Evolutionary conservation across 1,140 invertebrate genomes (phyloP).

Genomic region (Chionoecetes opilio): DNA sequence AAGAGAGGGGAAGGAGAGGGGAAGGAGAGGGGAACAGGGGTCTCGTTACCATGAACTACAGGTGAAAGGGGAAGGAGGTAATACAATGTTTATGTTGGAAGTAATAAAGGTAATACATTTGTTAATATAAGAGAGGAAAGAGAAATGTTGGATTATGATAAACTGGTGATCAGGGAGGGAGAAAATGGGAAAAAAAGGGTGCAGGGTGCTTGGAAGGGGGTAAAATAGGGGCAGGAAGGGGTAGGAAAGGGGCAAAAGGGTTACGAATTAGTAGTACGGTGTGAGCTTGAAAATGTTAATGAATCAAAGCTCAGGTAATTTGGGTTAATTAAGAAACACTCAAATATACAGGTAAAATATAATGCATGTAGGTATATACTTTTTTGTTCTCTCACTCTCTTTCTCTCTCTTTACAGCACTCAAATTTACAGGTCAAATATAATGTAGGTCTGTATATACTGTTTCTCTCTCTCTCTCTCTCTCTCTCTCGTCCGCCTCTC

Average conservation of each 20-base stretch:
- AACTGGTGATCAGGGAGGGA: not conserved
- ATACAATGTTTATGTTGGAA: too few species aligned
- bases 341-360: not conserved
- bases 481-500: too few species aligned
- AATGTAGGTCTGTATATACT: too few species aligned
- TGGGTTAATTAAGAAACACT: not conserved
- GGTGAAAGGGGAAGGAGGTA: not conserved
- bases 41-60: not conserved
- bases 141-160: not conserved
- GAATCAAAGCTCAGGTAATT: not conserved
- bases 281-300: not conserved
- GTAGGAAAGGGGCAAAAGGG: not conserved
- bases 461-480: too few species aligned
- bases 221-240: not conserved
- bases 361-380: too few species aligned
- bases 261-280: too few species aligned
- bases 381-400: not conserved
- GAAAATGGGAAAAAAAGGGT: not conserved
- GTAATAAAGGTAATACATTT: not conserved
- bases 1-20: not conserved
- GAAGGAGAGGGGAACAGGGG: not conserved
- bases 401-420: not conserved
- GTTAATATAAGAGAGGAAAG: not conserved
- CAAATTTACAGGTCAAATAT: too few species aligned
- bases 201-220: not conserved